Conservation (phyloP, 2,888 invertebrate species). For the Neocrepidodera transversa region DNA sequence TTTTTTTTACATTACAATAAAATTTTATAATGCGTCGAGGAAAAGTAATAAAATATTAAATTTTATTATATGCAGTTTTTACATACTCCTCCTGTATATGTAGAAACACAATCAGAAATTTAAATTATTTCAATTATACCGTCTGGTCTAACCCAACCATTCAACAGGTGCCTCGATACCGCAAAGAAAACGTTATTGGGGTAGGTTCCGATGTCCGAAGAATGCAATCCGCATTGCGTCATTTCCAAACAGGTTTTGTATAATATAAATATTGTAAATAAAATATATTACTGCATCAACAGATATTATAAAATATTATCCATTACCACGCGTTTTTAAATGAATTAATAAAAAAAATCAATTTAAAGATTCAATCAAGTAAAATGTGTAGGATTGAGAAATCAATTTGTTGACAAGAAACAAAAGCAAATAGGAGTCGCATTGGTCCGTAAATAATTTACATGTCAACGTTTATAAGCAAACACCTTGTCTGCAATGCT, state of each 20-base stretch:
- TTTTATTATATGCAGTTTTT: too few species aligned
- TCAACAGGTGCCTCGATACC: slow-evolving; percentile 13
- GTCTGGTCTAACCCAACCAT: not conserved
- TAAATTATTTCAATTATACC: not conserved
- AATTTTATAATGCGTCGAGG: too few species aligned
- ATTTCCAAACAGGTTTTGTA: slow-evolving; percentile 14
- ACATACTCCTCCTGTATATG: too few species aligned
- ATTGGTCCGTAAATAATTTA: slow-evolving; percentile 54
- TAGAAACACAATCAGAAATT: too few species aligned
- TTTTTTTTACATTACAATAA: too few species aligned
- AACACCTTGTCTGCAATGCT: slow-evolving; percentile 54
- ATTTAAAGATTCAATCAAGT: slow-evolving; percentile 40
- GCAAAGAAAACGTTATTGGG: slow-evolving; percentile 16
- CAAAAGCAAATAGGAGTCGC: slow-evolving; percentile 48
- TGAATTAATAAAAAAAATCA: slow-evolving; percentile 38
- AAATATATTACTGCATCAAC: slow-evolving; percentile 15
- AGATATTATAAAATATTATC: slow-evolving; percentile 27
- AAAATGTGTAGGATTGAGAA: slow-evolving; percentile 46
- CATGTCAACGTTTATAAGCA: slow-evolving; percentile 55
- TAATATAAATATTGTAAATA: slow-evolving; percentile 15
- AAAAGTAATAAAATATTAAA: too few species aligned
- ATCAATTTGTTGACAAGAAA: slow-evolving; percentile 50
- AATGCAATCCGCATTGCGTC: slow-evolving; percentile 14
- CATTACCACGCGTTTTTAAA: slow-evolving; percentile 31
- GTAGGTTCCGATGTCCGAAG: slow-evolving; percentile 18